These are phyloP conservation scores for Propithecus coquereli DNA, from an alignment of 2,113 vertebrate genomes.

Conservation along the genomic window DNA sequence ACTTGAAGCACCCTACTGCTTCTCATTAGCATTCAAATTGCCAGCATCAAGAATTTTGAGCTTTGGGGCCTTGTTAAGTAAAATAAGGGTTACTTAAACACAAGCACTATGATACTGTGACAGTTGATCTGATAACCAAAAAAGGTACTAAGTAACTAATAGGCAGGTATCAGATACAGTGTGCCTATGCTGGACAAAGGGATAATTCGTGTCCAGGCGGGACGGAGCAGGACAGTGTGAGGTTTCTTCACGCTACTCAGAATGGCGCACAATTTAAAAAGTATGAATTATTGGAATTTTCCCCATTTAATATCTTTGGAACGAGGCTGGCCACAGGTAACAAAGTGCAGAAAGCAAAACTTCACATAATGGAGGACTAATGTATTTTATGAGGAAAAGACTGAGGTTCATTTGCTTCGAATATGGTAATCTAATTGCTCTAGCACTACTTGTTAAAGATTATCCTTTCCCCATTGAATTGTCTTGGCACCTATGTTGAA, in stretches of 20 bases:
- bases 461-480: neutral
- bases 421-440: neutral
- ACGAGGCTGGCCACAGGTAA: neutral
- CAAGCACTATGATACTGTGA: neutral
- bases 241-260: neutral
- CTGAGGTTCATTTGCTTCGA: neutral
- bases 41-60: neutral
- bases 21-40: neutral
- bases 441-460: neutral
- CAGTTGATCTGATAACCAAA: neutral
- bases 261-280: neutral
- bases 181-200: neutral
- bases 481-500: neutral
- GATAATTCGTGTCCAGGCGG: neutral
- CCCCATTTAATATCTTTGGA: neutral
- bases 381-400: neutral
- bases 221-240: neutral
- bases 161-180: neutral
- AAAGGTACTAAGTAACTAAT: neutral
- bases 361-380: neutral
- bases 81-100: neutral
- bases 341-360: neutral
- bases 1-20: neutral
- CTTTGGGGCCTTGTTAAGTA: neutral
- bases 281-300: neutral